Evolutionary conservation across 2,113 vertebrate species (phyloP).

Genomic region (Brienomyrus brachyistius): DNA sequence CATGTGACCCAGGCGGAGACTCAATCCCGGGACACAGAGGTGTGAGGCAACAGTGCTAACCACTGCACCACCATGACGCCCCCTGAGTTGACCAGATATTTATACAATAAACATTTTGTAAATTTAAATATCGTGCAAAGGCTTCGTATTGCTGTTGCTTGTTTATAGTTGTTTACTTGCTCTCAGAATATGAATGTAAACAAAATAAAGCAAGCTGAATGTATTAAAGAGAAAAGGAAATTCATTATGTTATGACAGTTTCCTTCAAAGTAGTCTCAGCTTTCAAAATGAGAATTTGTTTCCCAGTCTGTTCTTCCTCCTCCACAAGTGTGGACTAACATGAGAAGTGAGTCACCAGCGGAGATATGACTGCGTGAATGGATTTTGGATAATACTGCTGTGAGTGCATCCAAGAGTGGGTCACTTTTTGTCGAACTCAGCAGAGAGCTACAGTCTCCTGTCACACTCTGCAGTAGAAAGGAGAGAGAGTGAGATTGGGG

Average conservation of each 20-base stretch:
- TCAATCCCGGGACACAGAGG: too few relatives aligned
- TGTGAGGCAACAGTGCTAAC: too few relatives aligned
- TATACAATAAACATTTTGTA: neutral
- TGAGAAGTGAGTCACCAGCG: neutral
- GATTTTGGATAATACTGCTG: neutral
- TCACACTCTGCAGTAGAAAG: neutral
- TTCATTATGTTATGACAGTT: neutral
- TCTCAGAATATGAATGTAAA: neutral
- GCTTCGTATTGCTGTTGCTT: neutral
- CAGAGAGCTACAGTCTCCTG: neutral
- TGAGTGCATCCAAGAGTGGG: neutral
- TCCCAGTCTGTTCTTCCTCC: neutral
- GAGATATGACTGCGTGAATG: neutral
- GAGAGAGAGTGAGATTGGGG: slow-evolving; percentile 27
- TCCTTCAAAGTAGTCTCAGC: neutral
- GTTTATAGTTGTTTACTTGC: neutral
- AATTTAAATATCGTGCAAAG: neutral
- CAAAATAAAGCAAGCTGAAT: neutral
- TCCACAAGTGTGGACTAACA: neutral
- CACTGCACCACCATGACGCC: too few relatives aligned
- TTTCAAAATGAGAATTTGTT: slow-evolving; percentile 6
- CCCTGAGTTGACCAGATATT: neutral
- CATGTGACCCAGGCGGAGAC: too few relatives aligned
- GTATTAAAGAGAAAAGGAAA: neutral
- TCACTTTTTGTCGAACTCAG: neutral